Base-by-base conservation (phyloP, 1,140 invertebrate species). In the Papilio aristodemus region DNA sequence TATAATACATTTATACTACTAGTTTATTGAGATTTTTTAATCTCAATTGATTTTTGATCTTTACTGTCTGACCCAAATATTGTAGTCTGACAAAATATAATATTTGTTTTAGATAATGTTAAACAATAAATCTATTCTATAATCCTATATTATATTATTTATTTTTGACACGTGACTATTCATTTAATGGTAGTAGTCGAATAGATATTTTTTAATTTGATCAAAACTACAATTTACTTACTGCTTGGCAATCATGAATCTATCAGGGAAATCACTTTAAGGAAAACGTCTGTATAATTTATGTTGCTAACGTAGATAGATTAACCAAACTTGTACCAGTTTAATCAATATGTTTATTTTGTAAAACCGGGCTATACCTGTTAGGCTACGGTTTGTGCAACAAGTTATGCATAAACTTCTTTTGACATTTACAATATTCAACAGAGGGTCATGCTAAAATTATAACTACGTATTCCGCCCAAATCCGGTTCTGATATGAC, bases 221-320 rank as follows among this genome's bases (percentile, higher is more conserved):
- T 38, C 37, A 38, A 0, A 38, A 22, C 17, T 22, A 19, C 10
- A 19, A 46, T 46, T 46, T 17, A 46, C 43, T 22, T 46, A 19
- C 4, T 10, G 17, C 17, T 46, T 19, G 43, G 43, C 17, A 43
- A 43, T 43, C n/a, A 14, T 19, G 17, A 10, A 17, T 46, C 17
- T 19, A 19, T 46, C 43, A 46, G 10, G 17, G 17, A 46, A 46
- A 46, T 22, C 43, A 46, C 43, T 22, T 54, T 25, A 13, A 54
- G 46, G 46, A 54, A 54, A 54, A 54, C 19, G 19, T 54, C 17
- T 54, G 46, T 54, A 32, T 32, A 25, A 46, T 46, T 46, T 46
- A 46, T 22, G 19, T 0, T 50, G 22, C 9, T 2, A 50, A 54
- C 46, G 19, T 25, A 54, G 46, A 4, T 54, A 54, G 17, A 54